Evolutionary conservation across 2,797 vertebrate species (phyloP).

Genomic region (Natrix natrix): DNA sequence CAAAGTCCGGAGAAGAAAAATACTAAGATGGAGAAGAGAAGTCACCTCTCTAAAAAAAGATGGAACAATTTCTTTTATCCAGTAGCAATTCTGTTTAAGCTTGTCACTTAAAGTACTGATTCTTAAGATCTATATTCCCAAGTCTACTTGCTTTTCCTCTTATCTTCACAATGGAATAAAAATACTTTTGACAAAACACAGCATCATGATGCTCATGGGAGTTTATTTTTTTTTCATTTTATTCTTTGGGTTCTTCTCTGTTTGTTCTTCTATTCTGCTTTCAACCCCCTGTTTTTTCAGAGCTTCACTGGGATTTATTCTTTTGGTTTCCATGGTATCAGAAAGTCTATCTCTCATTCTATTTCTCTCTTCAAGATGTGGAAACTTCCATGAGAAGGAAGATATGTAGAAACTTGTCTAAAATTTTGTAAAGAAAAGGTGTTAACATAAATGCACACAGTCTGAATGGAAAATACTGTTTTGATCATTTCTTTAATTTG

Average conservation of each 20-base stretch:
- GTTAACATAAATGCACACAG: background rate
- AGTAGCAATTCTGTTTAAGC: background rate
- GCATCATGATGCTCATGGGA: slow-evolving; percentile 3
- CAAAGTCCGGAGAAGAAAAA: background rate
- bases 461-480: background rate
- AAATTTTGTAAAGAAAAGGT: background rate
- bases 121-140: slow-evolving; percentile 3
- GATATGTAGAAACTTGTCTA: slow-evolving; percentile 23
- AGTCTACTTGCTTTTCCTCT: slow-evolving; percentile 1
- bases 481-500: slow-evolving; percentile 12
- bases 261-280: slow-evolving; percentile 48
- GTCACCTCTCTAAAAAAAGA: background rate
- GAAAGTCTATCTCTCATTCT: slow-evolving; percentile 34
- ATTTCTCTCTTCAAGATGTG: slow-evolving; percentile 43
- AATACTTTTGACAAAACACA: background rate
- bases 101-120: background rate
- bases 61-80: background rate
- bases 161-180: slow-evolving; percentile 17
- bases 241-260: slow-evolving; percentile 38
- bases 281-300: slow-evolving; percentile 53
- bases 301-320: slow-evolving; percentile 45
- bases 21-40: background rate
- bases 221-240: slow-evolving; percentile 16
- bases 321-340: slow-evolving; percentile 58
- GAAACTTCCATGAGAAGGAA: slow-evolving; percentile 43